Base-by-base conservation (phyloP, 2,888 invertebrate species). In the Acrocera orbiculus region DNA sequence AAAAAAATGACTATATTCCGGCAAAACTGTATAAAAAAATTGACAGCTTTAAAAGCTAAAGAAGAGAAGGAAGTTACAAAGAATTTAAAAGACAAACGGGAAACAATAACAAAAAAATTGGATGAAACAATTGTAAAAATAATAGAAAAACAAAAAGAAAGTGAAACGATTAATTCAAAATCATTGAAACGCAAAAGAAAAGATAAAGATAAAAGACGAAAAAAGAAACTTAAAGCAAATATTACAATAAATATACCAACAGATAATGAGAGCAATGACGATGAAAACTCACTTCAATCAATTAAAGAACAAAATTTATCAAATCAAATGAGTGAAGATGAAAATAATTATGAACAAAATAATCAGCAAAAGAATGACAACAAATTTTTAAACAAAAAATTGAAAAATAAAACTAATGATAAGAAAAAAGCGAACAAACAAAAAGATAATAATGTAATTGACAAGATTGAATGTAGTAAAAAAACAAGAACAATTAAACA, bases 91-190 rank as follows among this genome's bases (percentile, higher is more conserved):
- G 32, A 38, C 20, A 32, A 35, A 23, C 39, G 24, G 17, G 42
- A 43, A 31, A 40, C 37, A 42, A 27, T 31, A 36, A 32, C 31
- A 42, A 39, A 42, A 43, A 41, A 33, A 22, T 9, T 9, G 20
- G 28, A n/a, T 40, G 36, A 31, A 37, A 30, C 28, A 17, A 20
- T 16, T 42, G 13, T 41, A 45, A 39, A 37, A 48, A 42, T 11
- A 53, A 63, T 15, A 19, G 19, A 63, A 64, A 44, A 64, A 65
- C 43, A n/a, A n/a, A n/a, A n/a, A n/a, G n/a, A n/a, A n/a, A n/a
- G n/a, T n/a, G n/a, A n/a, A n/a, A n/a, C n/a, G n/a, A n/a, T n/a
- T 13, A 31, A 25, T 20, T 35, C 30, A 15, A 36, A 36, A 14
- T 36, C 46, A 2, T 52, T 46, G 23, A 58, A 56, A 36, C 47